Percentiles rank a stretch among this genome's conserved stretches.
phyloP scores from a whole-genome alignment of 2,888 invertebrate species.

The Phoronis australis region DNA sequence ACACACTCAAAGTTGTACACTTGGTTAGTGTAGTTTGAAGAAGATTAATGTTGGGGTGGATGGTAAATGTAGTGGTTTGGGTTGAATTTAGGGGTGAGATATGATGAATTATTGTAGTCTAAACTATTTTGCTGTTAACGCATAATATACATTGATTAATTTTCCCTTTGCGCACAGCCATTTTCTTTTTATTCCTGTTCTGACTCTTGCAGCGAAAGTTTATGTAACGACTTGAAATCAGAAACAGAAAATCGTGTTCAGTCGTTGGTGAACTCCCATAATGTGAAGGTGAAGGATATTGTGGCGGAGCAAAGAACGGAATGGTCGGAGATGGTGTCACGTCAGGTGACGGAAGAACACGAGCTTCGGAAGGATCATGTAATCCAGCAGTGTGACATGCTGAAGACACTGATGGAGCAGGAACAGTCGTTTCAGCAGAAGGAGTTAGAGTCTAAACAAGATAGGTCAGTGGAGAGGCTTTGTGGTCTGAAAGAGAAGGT shows the following conservation, averaged over 20 bases:
- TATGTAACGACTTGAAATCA: constrained; percentile 26
- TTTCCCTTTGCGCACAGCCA: neutral
- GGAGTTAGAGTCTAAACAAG: constrained; percentile 82
- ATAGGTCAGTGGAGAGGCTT: constrained; percentile 59
- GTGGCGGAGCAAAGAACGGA: constrained; percentile 89
- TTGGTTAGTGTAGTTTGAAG: too few species aligned
- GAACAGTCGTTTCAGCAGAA: constrained; percentile 73
- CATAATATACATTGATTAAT: too few species aligned
- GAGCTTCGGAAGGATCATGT: constrained; percentile 65
- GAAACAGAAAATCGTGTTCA: constrained; percentile 33
- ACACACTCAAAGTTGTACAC: too few species aligned
- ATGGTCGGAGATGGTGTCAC: constrained; percentile 85
- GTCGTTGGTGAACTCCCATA: constrained; percentile 3
- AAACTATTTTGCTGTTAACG: too few species aligned
- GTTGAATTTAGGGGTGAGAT: neutral
- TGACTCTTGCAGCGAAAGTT: constrained; percentile 20
- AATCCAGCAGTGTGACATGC: constrained; percentile 78
- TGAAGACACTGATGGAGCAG: constrained; percentile 84
- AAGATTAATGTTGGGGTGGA: neutral
- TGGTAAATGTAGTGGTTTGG: neutral
- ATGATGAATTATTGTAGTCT: too few species aligned
- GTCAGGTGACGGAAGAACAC: constrained; percentile 75
- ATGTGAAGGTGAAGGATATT: constrained; percentile 56
- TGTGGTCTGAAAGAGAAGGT: too few species aligned
- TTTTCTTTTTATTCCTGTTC: neutral